Evolutionary conservation across 2,797 vertebrate species (phyloP), one percentile per base, ranked within the genome.

Genomic region (Corythornis leucogaster): DNA sequence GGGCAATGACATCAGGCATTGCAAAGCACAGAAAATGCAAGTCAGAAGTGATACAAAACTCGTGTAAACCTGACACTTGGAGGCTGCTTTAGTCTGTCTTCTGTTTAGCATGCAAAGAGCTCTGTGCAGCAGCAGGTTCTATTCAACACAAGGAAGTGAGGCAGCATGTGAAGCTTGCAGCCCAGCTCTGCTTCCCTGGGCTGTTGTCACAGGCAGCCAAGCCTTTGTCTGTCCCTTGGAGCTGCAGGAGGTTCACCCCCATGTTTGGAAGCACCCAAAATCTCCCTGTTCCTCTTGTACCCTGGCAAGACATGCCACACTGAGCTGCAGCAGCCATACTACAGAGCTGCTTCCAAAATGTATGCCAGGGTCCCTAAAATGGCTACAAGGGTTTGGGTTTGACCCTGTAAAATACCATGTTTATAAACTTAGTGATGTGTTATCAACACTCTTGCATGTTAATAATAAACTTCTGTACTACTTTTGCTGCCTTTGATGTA

Each of bases 221-320:
- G 26, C 46, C 24, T 68, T 57, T 61, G 18, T 53, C 53, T 66
- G 62, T 54, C 18, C 35, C 40, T 66, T 26, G 20, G 75, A 77
- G 58, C 73, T 62, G 13, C 35, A 42, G 2, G 1, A 31, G 53
- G n/a, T 62, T 81, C 30, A 46, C 35, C 26, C 53, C 57, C 26
- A 2, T 9, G 2, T 58, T 8, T 43, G 74, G 15, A 64, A 51
- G 30, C 54, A 21, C 28, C 19, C 26, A 22, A 48, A 31, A 31
- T 11, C 2, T 0, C 12, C 1, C 0, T 43, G 13, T 48, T 77
- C 43, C 28, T 74, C 42, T 28, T 35, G 40, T 13, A 12, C 15
- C 13, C 25, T 15, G 15, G 13, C 48, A 38, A 69, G 53, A 25
- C 4, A 0, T 7, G 7, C 14, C 9, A 8, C 2, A 1, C 13